Base-by-base conservation (phyloP, 2,797 vertebrate genomes). In the Taenioides sp. region DNA sequence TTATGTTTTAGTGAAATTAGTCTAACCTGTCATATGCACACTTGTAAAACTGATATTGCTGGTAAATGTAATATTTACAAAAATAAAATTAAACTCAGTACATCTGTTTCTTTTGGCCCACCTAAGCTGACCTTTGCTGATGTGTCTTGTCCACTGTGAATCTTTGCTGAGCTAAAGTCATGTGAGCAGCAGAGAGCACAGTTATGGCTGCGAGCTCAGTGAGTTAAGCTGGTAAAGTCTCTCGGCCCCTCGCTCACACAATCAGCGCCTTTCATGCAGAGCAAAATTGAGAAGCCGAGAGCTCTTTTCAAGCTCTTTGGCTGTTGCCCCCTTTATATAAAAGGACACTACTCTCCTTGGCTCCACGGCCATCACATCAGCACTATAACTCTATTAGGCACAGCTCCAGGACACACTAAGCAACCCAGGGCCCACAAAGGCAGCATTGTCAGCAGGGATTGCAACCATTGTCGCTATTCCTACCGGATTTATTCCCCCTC, bases 311-410 rank as follows among this genome's bases (percentile, higher is more conserved):
- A 87, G 77, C 84, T 86, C 80, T 77, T 84, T 60, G 65, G 70
- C 76, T 78, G 81, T 86, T 79, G 71, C 72, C 67, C 78, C 77
- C 76, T 75, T 80, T 70, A 64, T 77, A 87, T 86, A 83, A 90
- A 89, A 84, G 84, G 85, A 90, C 81, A 84, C 85, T 84, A 78
- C 77, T 87, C 82, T 87, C 74, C 79, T 85, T 72, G 23, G 90
- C 88, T 74, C 75, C 85, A 72, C 81, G 78, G 83, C 86, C 84
- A 86, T 88, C 91, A 82, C 86, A 91, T 89, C 88, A 86, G 86
- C 89, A 82, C 89, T 92, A 91, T 92, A 92, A 92, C 90, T 92
- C 92, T 91, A 92, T 93, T 91, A 91, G 91, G 91, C 91, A 88
- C 86, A 90, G 90, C 88, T 91, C 89, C 89, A 91, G 88, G 85